phyloP scores from a whole-genome alignment of 1,140 invertebrate genomes.

The Drosophila rhopaloa region DNA sequence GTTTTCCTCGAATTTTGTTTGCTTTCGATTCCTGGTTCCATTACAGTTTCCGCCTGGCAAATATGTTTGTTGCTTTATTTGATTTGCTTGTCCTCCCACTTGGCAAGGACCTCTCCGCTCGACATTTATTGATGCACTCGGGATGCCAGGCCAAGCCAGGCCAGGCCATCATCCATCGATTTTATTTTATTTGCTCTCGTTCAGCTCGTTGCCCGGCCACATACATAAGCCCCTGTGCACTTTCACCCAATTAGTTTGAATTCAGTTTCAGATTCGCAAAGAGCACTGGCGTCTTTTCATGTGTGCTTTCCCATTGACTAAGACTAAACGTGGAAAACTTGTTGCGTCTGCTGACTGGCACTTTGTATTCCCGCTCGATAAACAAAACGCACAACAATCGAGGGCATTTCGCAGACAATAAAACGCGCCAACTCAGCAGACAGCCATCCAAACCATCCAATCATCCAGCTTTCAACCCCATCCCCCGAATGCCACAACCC shows the following conservation, averaged over 20 bases:
- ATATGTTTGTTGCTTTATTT: constrained; percentile 69
- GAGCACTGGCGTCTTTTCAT: constrained; percentile 5
- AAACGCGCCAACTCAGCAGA: constrained; percentile 70
- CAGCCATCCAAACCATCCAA: constrained; percentile 15
- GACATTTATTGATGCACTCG: constrained; percentile 78
- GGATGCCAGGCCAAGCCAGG: not conserved
- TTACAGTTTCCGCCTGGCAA: constrained; percentile 49
- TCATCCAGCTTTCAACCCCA: constrained; percentile 30
- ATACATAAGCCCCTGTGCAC: constrained; percentile 17
- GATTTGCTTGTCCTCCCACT: constrained; percentile 53
- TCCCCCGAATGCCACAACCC: not conserved
- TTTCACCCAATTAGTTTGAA: constrained; percentile 73
- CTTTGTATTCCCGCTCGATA: constrained; percentile 45
- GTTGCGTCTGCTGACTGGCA: constrained; percentile 53
- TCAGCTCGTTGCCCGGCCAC: not conserved
- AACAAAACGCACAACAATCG: constrained; percentile 68
- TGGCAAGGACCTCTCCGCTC: constrained; percentile 26
- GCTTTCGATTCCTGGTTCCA: constrained; percentile 52
- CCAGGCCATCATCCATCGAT: constrained; percentile 50
- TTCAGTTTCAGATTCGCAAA: constrained; percentile 21
- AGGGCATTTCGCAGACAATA: constrained; percentile 53
- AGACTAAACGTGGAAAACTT: constrained; percentile 27
- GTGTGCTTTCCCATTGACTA: constrained; percentile 5
- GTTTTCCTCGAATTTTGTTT: constrained; percentile 47
- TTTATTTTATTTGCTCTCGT: constrained; percentile 58